Percentiles rank a stretch among this genome's conserved stretches.
Conservation (phyloP, 2,888 invertebrate species). For the Electrophaes corylata region DNA sequence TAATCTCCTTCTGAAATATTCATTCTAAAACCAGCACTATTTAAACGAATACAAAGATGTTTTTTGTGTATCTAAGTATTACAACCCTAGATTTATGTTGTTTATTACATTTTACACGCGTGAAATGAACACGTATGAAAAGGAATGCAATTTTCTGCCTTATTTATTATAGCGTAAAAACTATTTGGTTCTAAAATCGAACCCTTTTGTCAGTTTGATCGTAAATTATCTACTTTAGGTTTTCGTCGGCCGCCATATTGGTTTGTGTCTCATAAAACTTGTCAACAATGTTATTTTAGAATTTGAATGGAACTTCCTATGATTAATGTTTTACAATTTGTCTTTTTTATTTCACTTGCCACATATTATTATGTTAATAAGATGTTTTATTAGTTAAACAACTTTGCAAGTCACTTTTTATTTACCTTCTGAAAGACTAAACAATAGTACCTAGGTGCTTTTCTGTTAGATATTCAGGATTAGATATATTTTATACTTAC, state of each 20-base stretch:
- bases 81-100: conserved; percentile 72
- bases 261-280: conserved; percentile 66
- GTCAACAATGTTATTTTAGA: conserved; percentile 55
- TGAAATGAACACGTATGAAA: conserved; percentile 70
- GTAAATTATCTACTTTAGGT: conserved; percentile 78
- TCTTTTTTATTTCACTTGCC: conserved; percentile 10
- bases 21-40: conserved; percentile 52
- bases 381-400: conserved; percentile 1
- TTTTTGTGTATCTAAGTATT: conserved; percentile 33
- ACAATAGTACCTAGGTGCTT: too few relatives aligned
- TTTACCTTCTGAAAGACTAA: too few relatives aligned
- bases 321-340: conserved; percentile 22
- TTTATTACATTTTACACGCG: conserved; percentile 80
- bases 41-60: conserved; percentile 25
- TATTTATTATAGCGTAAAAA: conserved; percentile 60
- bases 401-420: too few relatives aligned
- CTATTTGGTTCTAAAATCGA: conserved; percentile 53
- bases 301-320: conserved; percentile 28
- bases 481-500: too few relatives aligned
- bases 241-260: conserved; percentile 75
- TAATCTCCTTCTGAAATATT: conserved; percentile 55
- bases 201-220: conserved; percentile 69
- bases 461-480: too few relatives aligned
- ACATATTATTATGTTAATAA: neutral
- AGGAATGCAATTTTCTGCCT: conserved; percentile 68